Conservation (phyloP, 2,797 vertebrate genomes). For the Percopsis omiscomaycus region DNA sequence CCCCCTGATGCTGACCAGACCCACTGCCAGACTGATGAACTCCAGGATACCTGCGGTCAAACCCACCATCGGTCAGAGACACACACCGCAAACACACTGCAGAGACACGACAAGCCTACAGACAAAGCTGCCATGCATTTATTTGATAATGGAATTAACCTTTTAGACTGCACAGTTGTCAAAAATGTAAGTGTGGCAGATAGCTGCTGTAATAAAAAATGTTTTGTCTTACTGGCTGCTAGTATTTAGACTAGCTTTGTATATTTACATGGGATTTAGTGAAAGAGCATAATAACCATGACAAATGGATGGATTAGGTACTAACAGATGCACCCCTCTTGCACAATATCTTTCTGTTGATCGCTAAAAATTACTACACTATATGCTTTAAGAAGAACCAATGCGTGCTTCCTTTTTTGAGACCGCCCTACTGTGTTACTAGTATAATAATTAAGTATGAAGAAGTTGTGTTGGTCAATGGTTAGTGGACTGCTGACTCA, state of each 20-base stretch:
- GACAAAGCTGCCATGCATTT: neutral
- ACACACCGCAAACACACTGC: conserved; percentile 31
- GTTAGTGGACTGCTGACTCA: conserved; percentile 56
- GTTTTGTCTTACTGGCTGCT: too few relatives aligned
- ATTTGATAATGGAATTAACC: neutral
- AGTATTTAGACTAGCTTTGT: neutral
- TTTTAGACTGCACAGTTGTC: neutral
- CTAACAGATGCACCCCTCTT: neutral
- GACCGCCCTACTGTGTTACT: conserved; percentile 36
- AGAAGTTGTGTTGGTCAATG: conserved; percentile 41
- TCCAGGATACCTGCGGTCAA: conserved; percentile 91
- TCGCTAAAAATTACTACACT: too few relatives aligned
- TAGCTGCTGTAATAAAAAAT: neutral
- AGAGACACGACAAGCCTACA: conserved; percentile 5
- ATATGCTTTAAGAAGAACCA: neutral
- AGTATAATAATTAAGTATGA: conserved; percentile 39
- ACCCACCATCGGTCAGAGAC: conserved; percentile 51
- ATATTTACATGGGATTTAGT: neutral
- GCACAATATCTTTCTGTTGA: neutral
- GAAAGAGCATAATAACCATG: conserved; percentile 2
- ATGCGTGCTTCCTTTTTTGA: conserved; percentile 33
- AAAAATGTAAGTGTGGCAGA: neutral
- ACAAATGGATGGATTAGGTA: conserved; percentile 5
- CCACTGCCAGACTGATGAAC: conserved; percentile 98
- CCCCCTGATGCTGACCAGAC: conserved; percentile 97